These are phyloP conservation scores for Aphidius ervi DNA, from an alignment of 1,140 invertebrate genomes.

Conservation along the genomic window DNA sequence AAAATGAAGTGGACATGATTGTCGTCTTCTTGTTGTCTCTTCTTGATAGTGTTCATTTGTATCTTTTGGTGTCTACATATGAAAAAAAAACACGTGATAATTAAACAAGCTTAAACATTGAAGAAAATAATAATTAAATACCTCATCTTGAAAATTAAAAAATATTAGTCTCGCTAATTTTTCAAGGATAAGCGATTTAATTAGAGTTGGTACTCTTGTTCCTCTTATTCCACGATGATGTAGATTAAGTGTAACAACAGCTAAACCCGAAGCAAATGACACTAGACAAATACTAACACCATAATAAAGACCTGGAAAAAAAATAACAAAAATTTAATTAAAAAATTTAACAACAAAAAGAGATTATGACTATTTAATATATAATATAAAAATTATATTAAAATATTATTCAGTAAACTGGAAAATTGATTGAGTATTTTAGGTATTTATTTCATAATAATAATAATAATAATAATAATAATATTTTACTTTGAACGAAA, in stretches of 20 bases:
- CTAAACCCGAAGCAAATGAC: slow-evolving; percentile 81
- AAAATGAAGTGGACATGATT: slow-evolving; percentile 39
- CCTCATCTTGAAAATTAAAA: slow-evolving; percentile 40
- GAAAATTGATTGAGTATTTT: too few species aligned
- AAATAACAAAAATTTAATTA: slow-evolving; percentile 22
- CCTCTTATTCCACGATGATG: slow-evolving; percentile 81
- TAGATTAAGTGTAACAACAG: slow-evolving; percentile 80
- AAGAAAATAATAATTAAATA: not conserved
- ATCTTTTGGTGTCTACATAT: slow-evolving; percentile 12
- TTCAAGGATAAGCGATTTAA: slow-evolving; percentile 67
- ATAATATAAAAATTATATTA: slow-evolving; percentile 16
- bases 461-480: too few species aligned
- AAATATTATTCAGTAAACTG: not conserved
- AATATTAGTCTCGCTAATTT: slow-evolving; percentile 63
- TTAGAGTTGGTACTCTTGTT: slow-evolving; percentile 64
- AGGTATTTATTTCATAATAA: too few species aligned
- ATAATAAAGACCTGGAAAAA: slow-evolving; percentile 76
- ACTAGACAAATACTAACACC: slow-evolving; percentile 88
- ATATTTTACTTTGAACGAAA: too few species aligned
- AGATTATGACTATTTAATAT: not conserved
- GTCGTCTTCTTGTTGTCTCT: slow-evolving; percentile 33
- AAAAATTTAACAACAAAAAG: too few species aligned
- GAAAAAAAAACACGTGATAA: not conserved
- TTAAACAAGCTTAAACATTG: not conserved
- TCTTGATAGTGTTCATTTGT: slow-evolving; percentile 15